Percentiles rank a stretch among this genome's conserved stretches.
phyloP scores from a whole-genome alignment of 2,888 invertebrate genomes.

The Pseudococcus jackbeardsleyi region DNA sequence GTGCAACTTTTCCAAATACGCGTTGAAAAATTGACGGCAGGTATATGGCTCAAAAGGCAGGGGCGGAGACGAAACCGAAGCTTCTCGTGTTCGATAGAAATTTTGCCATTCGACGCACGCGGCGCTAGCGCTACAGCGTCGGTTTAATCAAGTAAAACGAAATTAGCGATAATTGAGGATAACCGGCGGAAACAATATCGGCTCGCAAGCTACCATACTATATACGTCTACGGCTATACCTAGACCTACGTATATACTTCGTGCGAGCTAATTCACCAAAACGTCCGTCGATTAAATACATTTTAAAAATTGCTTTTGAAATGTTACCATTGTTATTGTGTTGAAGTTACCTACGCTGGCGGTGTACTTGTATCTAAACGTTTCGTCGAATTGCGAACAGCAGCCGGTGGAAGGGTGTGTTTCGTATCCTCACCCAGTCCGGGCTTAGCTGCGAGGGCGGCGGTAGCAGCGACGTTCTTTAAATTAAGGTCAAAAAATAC shows the following conservation, averaged over 20 bases:
- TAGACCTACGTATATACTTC: neutral
- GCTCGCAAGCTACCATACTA: neutral
- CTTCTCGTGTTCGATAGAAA: constrained; percentile 13
- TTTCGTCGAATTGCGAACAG: neutral
- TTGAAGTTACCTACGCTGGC: neutral
- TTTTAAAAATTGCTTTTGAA: constrained; percentile 48
- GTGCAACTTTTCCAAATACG: too few species aligned
- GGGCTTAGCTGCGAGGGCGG: neutral
- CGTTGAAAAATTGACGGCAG: too few species aligned
- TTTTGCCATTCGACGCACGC: neutral
- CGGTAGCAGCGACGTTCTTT: neutral
- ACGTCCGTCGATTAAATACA: constrained; percentile 44
- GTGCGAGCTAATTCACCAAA: constrained; percentile 31
- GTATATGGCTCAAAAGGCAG: too few species aligned
- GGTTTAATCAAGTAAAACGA: constrained; percentile 46
- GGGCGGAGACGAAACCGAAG: neutral
- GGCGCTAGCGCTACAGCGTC: neutral
- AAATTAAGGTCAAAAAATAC: constrained; percentile 52
- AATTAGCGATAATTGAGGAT: constrained; percentile 52
- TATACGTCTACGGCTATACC: too few species aligned
- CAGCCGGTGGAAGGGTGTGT: too few species aligned
- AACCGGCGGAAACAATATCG: constrained; percentile 50
- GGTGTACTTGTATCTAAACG: neutral
- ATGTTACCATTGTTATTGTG: neutral
- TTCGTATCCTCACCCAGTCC: too few species aligned